Percentiles rank a stretch among this genome's conserved stretches.
Conservation (phyloP, 2,888 invertebrate species). For the Mesorhabditis belari region DNA sequence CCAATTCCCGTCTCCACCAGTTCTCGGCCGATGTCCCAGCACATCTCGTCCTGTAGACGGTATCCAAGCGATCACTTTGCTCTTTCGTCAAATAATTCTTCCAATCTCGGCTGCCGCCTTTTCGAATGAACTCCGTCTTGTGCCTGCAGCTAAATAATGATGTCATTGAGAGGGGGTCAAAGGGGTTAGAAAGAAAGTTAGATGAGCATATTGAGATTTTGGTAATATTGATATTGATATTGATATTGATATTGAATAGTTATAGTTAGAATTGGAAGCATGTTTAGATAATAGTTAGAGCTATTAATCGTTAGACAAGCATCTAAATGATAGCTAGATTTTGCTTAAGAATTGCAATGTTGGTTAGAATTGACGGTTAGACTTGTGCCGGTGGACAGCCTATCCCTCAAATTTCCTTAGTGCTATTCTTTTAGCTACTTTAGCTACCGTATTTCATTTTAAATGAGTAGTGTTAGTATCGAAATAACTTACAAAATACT, state of each 20-base stretch:
- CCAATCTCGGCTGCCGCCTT: constrained; percentile 50
- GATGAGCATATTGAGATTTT: not conserved
- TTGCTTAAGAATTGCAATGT: too few species aligned
- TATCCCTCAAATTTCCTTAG: not conserved
- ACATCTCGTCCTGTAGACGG: constrained; percentile 17
- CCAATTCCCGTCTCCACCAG: constrained; percentile 39
- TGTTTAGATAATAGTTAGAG: too few species aligned
- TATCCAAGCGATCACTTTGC: constrained; percentile 45
- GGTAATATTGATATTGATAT: too few species aligned
- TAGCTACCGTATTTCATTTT: not conserved
- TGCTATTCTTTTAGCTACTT: not conserved
- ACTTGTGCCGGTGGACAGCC: not conserved
- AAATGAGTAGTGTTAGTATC: constrained; percentile 2
- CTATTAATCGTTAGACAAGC: too few species aligned
- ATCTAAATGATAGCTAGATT: too few species aligned
- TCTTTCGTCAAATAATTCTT: constrained; percentile 46
- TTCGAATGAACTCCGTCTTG: constrained; percentile 46
- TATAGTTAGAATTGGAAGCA: too few species aligned
- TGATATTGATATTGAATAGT: too few species aligned
- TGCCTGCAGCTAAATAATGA: constrained; percentile 22
- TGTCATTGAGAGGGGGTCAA: not conserved
- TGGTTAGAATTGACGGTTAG: too few species aligned
- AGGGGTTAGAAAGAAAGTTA: too few species aligned
- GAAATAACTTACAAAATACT: constrained; percentile 18
- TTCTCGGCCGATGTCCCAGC: constrained; percentile 22